A percentile compares a stretch with the other conserved stretches of the same genome.
phyloP scores from a whole-genome alignment of 2,888 invertebrate species.

The Alentia gelatinosa region DNA sequence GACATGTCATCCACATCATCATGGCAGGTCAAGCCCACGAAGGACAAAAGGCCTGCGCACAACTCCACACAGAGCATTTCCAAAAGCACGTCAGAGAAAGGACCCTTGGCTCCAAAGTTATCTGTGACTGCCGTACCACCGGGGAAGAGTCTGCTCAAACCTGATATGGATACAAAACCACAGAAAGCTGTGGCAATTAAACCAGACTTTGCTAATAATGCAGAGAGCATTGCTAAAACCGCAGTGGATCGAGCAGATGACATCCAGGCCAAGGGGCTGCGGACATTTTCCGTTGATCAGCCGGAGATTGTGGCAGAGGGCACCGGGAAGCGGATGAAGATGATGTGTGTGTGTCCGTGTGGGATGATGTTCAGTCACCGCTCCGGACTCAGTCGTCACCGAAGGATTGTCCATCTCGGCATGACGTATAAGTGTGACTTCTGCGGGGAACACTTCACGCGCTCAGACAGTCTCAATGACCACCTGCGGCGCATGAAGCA shows the following conservation, averaged over 20 bases:
- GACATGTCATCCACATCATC: no score
- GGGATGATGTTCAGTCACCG: conserved; percentile 29
- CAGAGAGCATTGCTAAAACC: background rate
- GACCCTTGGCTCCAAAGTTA: no score
- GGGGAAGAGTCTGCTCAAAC: no score
- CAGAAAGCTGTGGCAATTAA: background rate
- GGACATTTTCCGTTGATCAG: no score
- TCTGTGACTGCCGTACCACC: no score
- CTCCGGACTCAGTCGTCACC: conserved; percentile 27
- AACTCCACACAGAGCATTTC: background rate
- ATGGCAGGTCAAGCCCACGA: background rate
- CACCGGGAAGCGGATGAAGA: background rate
- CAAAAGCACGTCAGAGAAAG: background rate
- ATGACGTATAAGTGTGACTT: background rate
- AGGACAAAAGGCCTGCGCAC: background rate
- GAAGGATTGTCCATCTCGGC: background rate
- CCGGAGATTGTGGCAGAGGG: background rate
- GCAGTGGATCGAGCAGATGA: background rate
- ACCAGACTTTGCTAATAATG: background rate
- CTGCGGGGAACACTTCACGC: conserved; percentile 9
- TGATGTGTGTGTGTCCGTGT: conserved; percentile 25
- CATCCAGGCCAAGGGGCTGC: no score
- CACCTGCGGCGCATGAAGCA: background rate
- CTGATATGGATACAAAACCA: background rate
- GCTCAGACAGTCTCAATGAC: conserved; percentile 25